Percentiles rank a stretch among this genome's conserved stretches.
Evolutionary conservation across 2,797 vertebrate species (phyloP).

Genomic region (Eulemur rubriventer): DNA sequence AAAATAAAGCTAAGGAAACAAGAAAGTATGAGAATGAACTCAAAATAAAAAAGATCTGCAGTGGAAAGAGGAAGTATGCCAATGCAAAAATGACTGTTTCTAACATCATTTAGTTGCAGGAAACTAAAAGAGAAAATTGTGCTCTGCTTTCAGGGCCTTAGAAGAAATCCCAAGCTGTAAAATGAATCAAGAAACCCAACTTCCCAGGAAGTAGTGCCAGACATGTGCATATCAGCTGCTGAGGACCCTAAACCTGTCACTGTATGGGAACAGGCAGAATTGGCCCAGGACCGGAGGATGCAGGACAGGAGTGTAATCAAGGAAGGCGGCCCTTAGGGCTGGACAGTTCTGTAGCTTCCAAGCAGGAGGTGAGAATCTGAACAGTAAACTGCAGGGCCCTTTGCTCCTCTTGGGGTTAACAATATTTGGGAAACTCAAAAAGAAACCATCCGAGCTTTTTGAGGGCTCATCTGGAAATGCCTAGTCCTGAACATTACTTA

Average conservation of each 20-base stretch:
- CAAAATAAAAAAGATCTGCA: background rate
- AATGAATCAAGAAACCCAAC: background rate
- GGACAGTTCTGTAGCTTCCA: background rate
- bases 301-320: too few relatives aligned
- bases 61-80: background rate
- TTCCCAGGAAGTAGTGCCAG: background rate
- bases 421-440: background rate
- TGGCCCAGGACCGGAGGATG: accelerated
- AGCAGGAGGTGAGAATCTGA: background rate
- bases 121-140: background rate
- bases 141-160: background rate
- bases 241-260: background rate
- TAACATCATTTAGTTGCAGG: background rate
- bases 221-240: accelerated
- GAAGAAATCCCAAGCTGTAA: background rate
- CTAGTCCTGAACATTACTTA: background rate
- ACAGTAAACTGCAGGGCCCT: too few relatives aligned
- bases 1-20: slow-evolving; percentile 47
- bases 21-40: background rate
- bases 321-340: accelerated
- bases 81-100: background rate
- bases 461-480: background rate
- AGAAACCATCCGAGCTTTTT: background rate
- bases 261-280: accelerated
- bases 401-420: accelerated